A percentile compares a stretch with the other conserved stretches of the same genome.
Conservation (phyloP, 2,113 vertebrate genomes). For the Labeo catla region DNA sequence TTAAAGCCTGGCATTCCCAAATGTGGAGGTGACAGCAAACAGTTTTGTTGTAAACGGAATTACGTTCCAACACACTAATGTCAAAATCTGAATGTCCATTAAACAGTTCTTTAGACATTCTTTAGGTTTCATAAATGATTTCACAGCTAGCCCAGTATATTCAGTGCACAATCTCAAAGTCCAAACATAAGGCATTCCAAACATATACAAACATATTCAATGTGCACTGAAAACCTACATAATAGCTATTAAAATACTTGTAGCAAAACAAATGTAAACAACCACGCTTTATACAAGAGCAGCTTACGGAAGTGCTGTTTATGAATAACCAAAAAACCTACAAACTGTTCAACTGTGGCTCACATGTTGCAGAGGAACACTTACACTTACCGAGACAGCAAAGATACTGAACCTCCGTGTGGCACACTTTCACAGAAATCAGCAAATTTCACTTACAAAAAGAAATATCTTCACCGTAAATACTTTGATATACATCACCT, state of each 20-base stretch:
- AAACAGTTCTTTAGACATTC: conserved; percentile 5
- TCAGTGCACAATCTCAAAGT: conserved; percentile 37
- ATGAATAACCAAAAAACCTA: conserved; percentile 65
- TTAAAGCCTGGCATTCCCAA: no score
- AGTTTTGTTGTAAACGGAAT: conserved; percentile 8
- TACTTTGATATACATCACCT: neutral
- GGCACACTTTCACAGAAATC: conserved; percentile 43
- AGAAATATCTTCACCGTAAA: conserved; percentile 3
- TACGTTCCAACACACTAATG: neutral
- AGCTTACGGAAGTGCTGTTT: conserved; percentile 75
- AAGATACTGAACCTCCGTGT: conserved; percentile 33
- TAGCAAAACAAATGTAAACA: conserved; percentile 88
- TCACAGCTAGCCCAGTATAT: conserved; percentile 6
- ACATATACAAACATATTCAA: conserved; percentile 68
- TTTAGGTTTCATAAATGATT: conserved; percentile 18
- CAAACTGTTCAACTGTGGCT: conserved; percentile 40
- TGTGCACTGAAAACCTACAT: conserved; percentile 84
- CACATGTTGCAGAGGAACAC: conserved; percentile 49
- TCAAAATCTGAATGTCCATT: neutral
- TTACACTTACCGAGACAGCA: conserved; percentile 39
- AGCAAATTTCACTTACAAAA: conserved; percentile 31
- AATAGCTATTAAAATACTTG: conserved; percentile 83
- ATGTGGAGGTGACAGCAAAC: neutral
- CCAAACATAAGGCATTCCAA: conserved; percentile 43
- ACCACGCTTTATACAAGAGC: conserved; percentile 88